Conservation (phyloP, 1,140 invertebrate species). For the Macrostomum lignano region DNA sequence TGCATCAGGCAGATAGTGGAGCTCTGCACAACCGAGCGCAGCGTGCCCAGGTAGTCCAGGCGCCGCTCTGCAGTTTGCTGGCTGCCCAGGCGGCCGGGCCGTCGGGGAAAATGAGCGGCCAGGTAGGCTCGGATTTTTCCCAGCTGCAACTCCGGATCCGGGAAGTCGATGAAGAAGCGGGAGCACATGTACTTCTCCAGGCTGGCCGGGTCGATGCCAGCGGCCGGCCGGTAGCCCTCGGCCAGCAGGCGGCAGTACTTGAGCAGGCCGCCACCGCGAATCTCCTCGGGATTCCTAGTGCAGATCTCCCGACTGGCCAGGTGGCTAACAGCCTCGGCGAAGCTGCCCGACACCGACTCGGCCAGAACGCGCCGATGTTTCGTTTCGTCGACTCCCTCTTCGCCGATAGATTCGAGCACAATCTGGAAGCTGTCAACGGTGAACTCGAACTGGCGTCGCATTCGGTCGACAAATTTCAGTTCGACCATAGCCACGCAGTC, state of each 20-base stretch:
- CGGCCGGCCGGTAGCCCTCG: conserved; percentile 56
- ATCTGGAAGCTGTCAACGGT: conserved; percentile 98
- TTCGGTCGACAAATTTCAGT: conserved; percentile 89
- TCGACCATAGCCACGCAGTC: conserved; percentile 57
- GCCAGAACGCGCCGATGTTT: conserved; percentile 70
- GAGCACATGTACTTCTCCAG: conserved; percentile 98
- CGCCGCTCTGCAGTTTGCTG: too few relatives aligned
- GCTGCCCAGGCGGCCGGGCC: too few relatives aligned
- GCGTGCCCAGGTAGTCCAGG: too few relatives aligned
- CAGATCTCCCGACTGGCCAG: conserved; percentile 69
- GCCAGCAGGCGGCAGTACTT: conserved; percentile 92
- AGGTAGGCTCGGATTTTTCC: conserved; percentile 72
- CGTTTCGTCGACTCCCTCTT: conserved; percentile 40
- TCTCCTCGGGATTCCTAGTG: conserved; percentile 82
- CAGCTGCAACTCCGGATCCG: conserved; percentile 62
- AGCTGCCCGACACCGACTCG: conserved; percentile 88
- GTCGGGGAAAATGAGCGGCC: conserved; percentile 29
- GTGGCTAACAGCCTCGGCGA: conserved; percentile 68
- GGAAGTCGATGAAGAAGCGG: conserved; percentile 96
- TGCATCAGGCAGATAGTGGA: too few relatives aligned
- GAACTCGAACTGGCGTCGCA: conserved; percentile 94
- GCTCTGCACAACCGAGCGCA: too few relatives aligned
- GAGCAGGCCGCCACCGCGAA: conserved; percentile 83
- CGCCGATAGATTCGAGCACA: conserved; percentile 68
- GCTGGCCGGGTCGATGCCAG: conserved; percentile 54